Percentiles rank a stretch among this genome's conserved stretches.
phyloP scores from a whole-genome alignment of 2,113 vertebrate species.

The Psilopsiagon aurifrons region DNA sequence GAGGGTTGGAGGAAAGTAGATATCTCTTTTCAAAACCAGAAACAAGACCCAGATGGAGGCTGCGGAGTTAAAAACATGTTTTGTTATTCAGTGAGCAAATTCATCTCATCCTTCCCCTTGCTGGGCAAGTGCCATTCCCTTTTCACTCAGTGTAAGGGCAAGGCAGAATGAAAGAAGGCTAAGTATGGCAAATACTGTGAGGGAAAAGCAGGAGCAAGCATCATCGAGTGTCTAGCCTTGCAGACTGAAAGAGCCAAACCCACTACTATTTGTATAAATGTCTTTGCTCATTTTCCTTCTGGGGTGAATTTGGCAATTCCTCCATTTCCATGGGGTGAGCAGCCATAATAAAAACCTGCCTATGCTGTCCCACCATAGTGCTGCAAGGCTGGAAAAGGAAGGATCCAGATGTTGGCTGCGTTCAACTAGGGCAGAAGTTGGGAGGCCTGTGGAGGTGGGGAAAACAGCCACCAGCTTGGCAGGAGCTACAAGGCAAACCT shows the following conservation, averaged over 20 bases:
- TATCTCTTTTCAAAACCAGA: neutral
- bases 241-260: neutral
- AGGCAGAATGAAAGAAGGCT: neutral
- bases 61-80: neutral
- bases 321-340: neutral
- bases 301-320: neutral
- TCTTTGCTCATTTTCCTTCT: neutral
- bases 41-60: neutral
- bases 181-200: neutral
- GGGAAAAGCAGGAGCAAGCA: neutral
- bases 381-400: neutral
- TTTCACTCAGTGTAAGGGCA: neutral
- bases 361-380: rapidly evolving
- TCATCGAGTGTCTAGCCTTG: neutral
- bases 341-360: neutral
- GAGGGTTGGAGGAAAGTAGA: neutral
- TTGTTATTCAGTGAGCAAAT: neutral
- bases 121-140: neutral
- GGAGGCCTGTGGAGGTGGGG: rapidly evolving
- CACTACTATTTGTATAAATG: neutral
- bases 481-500: neutral
- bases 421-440: neutral
- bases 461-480: rapidly evolving
- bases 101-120: rapidly evolving
- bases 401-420: rapidly evolving